Base-by-base conservation (phyloP, 2,797 vertebrate genomes). In the Potorous gilbertii region DNA sequence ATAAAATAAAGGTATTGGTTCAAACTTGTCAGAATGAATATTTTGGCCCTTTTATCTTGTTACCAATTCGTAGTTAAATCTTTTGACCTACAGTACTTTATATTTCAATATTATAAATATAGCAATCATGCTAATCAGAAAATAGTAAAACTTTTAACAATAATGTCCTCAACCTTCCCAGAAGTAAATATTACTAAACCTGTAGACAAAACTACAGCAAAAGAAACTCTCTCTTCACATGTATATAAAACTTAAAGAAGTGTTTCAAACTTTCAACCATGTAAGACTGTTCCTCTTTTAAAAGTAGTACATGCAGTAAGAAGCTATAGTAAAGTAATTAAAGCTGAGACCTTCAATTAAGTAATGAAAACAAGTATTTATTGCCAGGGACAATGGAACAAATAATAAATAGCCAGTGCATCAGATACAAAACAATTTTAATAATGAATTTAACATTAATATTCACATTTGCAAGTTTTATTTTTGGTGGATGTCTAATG, bases 241-340 rank as follows among this genome's bases (percentile, higher is more conserved):
- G 90, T n/a, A 96, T 66, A 50, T 57, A 87, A 96, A 97, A 52
- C 95, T 96, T 93, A 95, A 97, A 90, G 91, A 96, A 96, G 97
- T 24, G 24, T 46, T 91, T 50, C 95, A 97, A 96, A 96, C 62
- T 97, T 97, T 87, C 74, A 92, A 96, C 87, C 74, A 96, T 66
- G 91, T n/a, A 52, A 95, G 66, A 93, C 91, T 21, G 62, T 96
- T 95, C 94, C 91, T 96, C 93, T 95, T 96, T 97, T 95, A 87
- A 89, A 96, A 96, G 52, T 94, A 95, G 90, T 24, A 5, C 50
- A 95, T 94, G 92, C 34, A 74, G 34, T 55, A 94, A 95, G 29
- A 97, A 97, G 93, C 91, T 90, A 29, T 6, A 90, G 21, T 90
- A 27, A 54, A 74, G 34, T 81, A 87, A 87, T 46, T 46, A 87